Base-by-base conservation (phyloP, 2,888 invertebrate species). In the Merodon equestris region DNA sequence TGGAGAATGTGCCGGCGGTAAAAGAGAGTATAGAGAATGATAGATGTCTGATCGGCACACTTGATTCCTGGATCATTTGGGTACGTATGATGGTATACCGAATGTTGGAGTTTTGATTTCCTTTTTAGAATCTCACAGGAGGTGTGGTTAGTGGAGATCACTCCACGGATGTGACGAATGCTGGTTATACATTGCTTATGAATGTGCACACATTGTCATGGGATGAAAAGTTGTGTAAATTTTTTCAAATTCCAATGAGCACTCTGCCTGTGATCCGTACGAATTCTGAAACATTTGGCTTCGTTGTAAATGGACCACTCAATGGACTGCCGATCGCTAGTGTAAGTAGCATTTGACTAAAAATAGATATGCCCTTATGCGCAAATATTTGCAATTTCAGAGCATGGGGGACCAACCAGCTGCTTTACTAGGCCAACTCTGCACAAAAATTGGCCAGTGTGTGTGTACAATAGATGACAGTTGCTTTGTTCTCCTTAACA, bases 51-150 rank as follows among this genome's bases (percentile, higher is more conserved):
- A 95, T 95, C 85, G 96, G 96, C 57, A 99, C 97, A 47, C 93
- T 99, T 10, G 99, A 99, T 87, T 93, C 96, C 0, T 99, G 99
- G 98, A 89, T 99, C 15, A 92, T 99, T 85, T 99, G 97, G 97
- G 95, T 95, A 82, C 64, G 82, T 19, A 89, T 9, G 17, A 53
- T 48, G 15, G 34, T 45, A n/a, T n/a, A n/a, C n/a, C n/a, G n/a
- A n/a, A n/a, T n/a, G n/a, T n/a, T n/a, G n/a, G n/a, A 14, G 27
- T 10, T 18, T 7, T 12, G n/a, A 38, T 38, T 0, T n/a, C 40
- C 71, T 73, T 15, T 57, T 77, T 83, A 92, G 92, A 92, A 92
- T 82, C 87, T 92, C 34, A 92, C 92, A n/a, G 92, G 92, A 4
- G 91, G 91, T 9, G 86, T 85, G 48, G 87, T 88, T 50, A 90